A percentile compares a stretch with the other conserved stretches of the same genome.
These are phyloP conservation scores for Meandrina meandrites DNA, from an alignment of 92 coral and sea anemone species.

Conservation along the genomic window DNA sequence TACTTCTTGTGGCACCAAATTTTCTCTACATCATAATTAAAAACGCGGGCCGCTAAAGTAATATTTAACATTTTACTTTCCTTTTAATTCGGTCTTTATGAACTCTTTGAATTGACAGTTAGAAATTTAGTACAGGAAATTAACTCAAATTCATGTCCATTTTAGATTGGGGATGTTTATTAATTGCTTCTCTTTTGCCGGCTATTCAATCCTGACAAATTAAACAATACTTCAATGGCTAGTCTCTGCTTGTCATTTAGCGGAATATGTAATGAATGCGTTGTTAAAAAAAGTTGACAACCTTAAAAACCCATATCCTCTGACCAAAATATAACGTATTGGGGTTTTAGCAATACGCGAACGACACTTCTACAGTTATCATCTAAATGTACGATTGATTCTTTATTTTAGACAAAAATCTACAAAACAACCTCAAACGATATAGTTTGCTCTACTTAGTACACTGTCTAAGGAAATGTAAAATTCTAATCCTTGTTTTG, in stretches of 20 bases:
- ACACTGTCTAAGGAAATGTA: neutral
- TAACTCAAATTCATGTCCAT: conserved; percentile 24
- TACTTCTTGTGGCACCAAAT: neutral
- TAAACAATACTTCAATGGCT: neutral
- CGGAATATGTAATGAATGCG: neutral
- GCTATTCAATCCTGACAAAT: neutral
- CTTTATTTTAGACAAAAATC: no score
- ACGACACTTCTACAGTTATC: no score
- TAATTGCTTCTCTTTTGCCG: conserved; percentile 11
- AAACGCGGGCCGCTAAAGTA: neutral
- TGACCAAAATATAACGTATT: neutral
- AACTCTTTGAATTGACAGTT: conserved; percentile 20
- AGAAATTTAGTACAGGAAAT: conserved; percentile 24
- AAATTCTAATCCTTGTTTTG: neutral
- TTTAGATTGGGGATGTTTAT: neutral
- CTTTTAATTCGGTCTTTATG: conserved; percentile 14
- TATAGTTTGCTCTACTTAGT: neutral
- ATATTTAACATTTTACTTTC: conserved; percentile 1
- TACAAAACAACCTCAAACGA: neutral
- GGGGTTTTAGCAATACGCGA: neutral
- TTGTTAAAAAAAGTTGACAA: neutral
- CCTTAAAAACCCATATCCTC: neutral
- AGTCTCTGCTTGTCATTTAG: no score
- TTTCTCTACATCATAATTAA: neutral
- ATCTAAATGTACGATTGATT: no score